These are phyloP conservation scores for Heteromyza rotundicornis DNA, from an alignment of 2,888 invertebrate species.

Conservation along the genomic window DNA sequence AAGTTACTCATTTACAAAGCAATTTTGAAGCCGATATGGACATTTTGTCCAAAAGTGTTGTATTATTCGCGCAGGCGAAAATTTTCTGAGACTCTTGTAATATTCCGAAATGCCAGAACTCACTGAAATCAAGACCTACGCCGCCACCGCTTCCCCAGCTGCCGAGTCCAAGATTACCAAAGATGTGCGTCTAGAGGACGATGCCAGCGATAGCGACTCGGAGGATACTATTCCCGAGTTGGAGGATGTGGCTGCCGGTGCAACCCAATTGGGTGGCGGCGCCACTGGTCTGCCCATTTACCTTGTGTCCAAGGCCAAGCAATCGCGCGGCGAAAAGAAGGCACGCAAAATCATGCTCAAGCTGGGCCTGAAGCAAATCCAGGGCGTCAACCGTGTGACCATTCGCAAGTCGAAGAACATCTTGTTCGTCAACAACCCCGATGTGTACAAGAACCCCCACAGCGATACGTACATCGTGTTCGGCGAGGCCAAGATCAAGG, in stretches of 20 bases:
- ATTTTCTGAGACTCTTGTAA: too few species aligned
- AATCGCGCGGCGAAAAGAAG: constrained; percentile 98
- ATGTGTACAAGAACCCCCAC: constrained; percentile 97
- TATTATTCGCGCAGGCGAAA: too few species aligned
- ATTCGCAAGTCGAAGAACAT: constrained; percentile 99
- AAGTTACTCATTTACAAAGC: too few species aligned
- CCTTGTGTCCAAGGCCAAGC: constrained; percentile 92
- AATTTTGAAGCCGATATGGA: too few species aligned
- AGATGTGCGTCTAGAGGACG: constrained; percentile 73
- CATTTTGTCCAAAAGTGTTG: too few species aligned
- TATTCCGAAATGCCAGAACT: constrained; percentile 92
- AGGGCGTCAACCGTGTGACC: constrained; percentile 94
- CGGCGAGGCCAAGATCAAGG: constrained; percentile 99
- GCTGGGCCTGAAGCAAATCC: constrained; percentile 90
- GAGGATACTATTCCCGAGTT: constrained; percentile 90
- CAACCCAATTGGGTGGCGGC: constrained; percentile 69
- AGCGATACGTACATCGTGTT: constrained; percentile 99
- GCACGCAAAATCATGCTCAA: constrained; percentile 99
- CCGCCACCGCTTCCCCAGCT: constrained; percentile 66
- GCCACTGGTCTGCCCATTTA: constrained; percentile 76
- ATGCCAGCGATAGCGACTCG: constrained; percentile 82
- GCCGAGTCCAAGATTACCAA: constrained; percentile 65
- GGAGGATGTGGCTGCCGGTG: constrained; percentile 77
- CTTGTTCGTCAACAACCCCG: constrained; percentile 97
- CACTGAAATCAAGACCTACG: constrained; percentile 82